Evolutionary conservation across 2,888 invertebrate species (phyloP).

Genomic region (Sthenelais limicola): DNA sequence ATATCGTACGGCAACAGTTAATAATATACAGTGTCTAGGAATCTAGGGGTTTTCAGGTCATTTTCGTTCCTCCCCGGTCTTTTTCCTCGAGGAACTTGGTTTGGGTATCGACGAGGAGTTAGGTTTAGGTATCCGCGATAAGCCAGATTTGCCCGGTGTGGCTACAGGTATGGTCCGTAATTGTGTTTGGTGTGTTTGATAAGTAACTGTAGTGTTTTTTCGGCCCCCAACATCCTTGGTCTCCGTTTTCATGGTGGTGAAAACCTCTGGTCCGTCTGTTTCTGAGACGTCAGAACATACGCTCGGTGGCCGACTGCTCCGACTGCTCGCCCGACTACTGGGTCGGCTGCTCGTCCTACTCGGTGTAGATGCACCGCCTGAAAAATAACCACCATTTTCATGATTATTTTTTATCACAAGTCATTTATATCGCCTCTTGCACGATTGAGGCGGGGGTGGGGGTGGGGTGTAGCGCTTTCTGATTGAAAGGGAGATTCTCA

Average conservation of each 20-base stretch:
- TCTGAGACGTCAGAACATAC: conserved; percentile 92
- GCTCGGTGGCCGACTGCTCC: conserved; percentile 85
- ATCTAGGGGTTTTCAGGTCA: not conserved
- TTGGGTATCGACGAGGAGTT: conserved; percentile 19
- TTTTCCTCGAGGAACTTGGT: conserved; percentile 15
- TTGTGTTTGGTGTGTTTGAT: conserved; percentile 66
- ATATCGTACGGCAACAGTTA: too few relatives aligned
- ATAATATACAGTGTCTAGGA: not conserved
- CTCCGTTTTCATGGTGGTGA: conserved; percentile 67
- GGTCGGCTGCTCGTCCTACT: conserved; percentile 56
- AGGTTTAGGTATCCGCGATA: conserved; percentile 37
- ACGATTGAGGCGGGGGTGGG: too few relatives aligned
- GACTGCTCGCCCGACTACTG: conserved; percentile 77
- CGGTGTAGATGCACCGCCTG: conserved; percentile 33
- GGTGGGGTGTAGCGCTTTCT: too few relatives aligned
- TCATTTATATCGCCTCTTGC: too few relatives aligned
- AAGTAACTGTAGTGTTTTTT: conserved; percentile 67
- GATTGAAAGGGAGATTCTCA: too few relatives aligned
- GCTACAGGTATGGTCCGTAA: conserved; percentile 56
- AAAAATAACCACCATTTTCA: too few relatives aligned
- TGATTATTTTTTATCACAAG: too few relatives aligned
- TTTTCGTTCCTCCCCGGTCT: conserved; percentile 13
- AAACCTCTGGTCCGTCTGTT: conserved; percentile 63
- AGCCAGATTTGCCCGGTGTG: conserved; percentile 15
- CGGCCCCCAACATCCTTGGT: conserved; percentile 63